Conservation (phyloP, 2,888 invertebrate species). For the Sarcophaga carnaria region DNA sequence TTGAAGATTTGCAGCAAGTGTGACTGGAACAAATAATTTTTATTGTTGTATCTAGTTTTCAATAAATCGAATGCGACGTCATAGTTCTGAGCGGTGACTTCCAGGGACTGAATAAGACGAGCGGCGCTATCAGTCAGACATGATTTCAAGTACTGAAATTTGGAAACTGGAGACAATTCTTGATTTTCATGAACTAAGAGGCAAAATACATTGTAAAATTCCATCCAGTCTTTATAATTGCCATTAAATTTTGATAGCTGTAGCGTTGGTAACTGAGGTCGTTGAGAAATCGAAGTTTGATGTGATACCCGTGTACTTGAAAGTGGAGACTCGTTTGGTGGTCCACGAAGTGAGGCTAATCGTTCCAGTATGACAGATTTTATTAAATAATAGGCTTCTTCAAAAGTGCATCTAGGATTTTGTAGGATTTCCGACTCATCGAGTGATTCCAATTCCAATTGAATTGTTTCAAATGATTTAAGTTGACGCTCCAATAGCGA, state of each 20-base stretch:
- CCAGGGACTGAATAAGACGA: conserved; percentile 58
- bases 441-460: too few relatives aligned
- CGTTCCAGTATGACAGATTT: conserved; percentile 6
- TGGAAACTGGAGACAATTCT: conserved; percentile 48
- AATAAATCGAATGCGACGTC: conserved; percentile 54
- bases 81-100: conserved; percentile 60
- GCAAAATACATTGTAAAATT: conserved; percentile 59
- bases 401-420: too few relatives aligned
- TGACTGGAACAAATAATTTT: conserved; percentile 26
- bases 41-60: conserved; percentile 22
- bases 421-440: too few relatives aligned
- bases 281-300: not conserved
- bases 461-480: too few relatives aligned
- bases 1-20: conserved; percentile 27
- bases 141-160: conserved; percentile 58
- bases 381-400: conserved; percentile 3
- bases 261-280: conserved; percentile 20
- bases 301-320: conserved; percentile 1
- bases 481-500: too few relatives aligned
- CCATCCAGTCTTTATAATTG: conserved; percentile 51
- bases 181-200: conserved; percentile 51
- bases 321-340: not conserved
- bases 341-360: conserved; percentile 2
- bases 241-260: conserved; percentile 47
- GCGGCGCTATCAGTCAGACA: conserved; percentile 46